Evolutionary conservation across 1,140 invertebrate species (phyloP).

Genomic region (Lordiphosa clarofinis): DNA sequence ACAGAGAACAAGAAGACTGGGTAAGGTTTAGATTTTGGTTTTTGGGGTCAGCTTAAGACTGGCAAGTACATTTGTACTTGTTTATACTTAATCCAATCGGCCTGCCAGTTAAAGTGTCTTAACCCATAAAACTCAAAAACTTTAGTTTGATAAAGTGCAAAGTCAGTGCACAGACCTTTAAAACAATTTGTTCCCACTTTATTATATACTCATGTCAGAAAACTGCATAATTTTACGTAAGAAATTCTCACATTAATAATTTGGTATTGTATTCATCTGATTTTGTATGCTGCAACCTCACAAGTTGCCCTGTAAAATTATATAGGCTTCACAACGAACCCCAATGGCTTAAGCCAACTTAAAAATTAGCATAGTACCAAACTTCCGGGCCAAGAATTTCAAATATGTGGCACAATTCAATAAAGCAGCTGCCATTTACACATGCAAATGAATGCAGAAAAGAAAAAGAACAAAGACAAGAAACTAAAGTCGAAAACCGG

Average conservation of each 20-base stretch:
- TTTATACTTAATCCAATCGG: background rate
- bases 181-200: slow-evolving; percentile 10
- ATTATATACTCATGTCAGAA: background rate
- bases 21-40: slow-evolving; percentile 10
- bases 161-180: slow-evolving; percentile 13
- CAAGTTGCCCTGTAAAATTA: slow-evolving; percentile 66
- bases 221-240: slow-evolving; percentile 47
- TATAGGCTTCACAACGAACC: slow-evolving; percentile 24
- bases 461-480: slow-evolving; percentile 15
- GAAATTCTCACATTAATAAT: slow-evolving; percentile 75
- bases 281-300: slow-evolving; percentile 48
- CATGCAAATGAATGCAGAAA: slow-evolving; percentile 26
- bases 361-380: slow-evolving; percentile 20
- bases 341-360: slow-evolving; percentile 30
- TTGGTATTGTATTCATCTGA: slow-evolving; percentile 57
- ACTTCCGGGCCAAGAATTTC: slow-evolving; percentile 66
- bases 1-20: slow-evolving; percentile 9
- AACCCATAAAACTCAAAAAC: slow-evolving; percentile 1
- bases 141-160: slow-evolving; percentile 35
- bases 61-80: background rate
- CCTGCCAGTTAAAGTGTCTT: slow-evolving; percentile 21
- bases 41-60: slow-evolving; percentile 2
- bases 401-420: slow-evolving; percentile 73
- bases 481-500: slow-evolving; percentile 41
- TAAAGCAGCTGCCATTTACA: slow-evolving; percentile 41